Percentiles rank a stretch among this genome's conserved stretches.
Conservation (phyloP, 1,140 invertebrate genomes). For the Drosophila leontia region DNA sequence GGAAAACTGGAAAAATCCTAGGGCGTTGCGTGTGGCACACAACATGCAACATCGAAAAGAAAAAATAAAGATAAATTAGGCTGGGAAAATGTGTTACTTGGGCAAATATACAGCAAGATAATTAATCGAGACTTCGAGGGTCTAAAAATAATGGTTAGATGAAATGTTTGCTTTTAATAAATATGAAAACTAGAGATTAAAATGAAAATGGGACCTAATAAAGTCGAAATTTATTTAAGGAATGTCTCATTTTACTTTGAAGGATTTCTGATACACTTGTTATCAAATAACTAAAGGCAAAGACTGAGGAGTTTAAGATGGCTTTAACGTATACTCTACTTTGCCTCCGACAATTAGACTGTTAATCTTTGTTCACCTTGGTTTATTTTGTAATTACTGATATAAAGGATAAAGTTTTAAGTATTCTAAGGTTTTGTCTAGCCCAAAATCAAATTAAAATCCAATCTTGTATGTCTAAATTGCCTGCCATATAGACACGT, state of each 20-base stretch:
- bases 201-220: not conserved
- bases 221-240: not conserved
- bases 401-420: not conserved
- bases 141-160: slow-evolving; percentile 23
- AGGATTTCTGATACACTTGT: not conserved
- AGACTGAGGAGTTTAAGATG: not conserved
- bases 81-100: slow-evolving; percentile 50
- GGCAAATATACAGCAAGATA: slow-evolving; percentile 45
- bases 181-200: slow-evolving; percentile 22
- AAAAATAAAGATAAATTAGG: slow-evolving; percentile 68
- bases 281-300: not conserved
- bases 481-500: slow-evolving; percentile 36
- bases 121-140: slow-evolving; percentile 61
- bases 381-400: not conserved
- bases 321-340: not conserved
- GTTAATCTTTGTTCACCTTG: not conserved
- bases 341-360: not conserved
- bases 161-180: slow-evolving; percentile 43
- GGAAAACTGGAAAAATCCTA: slow-evolving; percentile 37
- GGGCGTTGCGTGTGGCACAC: slow-evolving; percentile 65
- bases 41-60: slow-evolving; percentile 18
- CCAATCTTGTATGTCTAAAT: slow-evolving; percentile 77
- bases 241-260: not conserved
- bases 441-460: slow-evolving; percentile 76
- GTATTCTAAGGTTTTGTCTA: slow-evolving; percentile 1